These are phyloP conservation scores for Rhabdomys pumilio DNA, from an alignment of 2,797 vertebrate genomes.

Conservation along the genomic window DNA sequence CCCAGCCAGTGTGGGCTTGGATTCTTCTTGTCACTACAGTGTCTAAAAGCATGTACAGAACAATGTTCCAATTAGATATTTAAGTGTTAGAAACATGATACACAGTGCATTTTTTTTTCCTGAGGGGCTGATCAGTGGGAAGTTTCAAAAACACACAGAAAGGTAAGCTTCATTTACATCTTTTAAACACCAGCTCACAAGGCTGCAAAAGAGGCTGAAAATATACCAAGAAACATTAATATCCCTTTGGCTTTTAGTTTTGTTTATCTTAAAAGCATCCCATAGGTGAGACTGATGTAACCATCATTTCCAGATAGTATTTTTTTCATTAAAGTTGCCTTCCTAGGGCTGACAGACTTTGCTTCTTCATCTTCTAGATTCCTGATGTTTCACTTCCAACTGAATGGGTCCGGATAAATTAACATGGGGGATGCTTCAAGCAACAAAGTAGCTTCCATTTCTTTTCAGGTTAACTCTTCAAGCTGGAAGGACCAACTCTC, in stretches of 20 bases:
- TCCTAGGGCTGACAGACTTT: background rate
- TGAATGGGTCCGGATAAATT: constrained; percentile 34
- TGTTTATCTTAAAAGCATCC: constrained; percentile 70
- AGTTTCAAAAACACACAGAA: constrained; percentile 79
- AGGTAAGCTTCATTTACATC: constrained; percentile 60
- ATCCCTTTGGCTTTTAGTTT: constrained; percentile 55
- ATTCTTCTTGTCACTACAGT: constrained; percentile 88
- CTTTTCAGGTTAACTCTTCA: constrained; percentile 63
- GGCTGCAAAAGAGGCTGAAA: background rate
- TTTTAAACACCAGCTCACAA: constrained; percentile 36
- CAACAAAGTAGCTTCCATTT: background rate
- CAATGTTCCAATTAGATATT: constrained; percentile 90
- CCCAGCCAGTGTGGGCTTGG: constrained; percentile 86
- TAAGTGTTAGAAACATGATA: constrained; percentile 88
- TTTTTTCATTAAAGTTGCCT: constrained; percentile 21
- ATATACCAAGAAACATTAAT: background rate
- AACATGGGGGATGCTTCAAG: constrained; percentile 30
- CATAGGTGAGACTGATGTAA: constrained; percentile 50
- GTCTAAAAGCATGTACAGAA: constrained; percentile 89
- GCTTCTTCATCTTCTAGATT: background rate
- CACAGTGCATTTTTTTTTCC: constrained; percentile 59
- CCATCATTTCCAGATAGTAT: background rate
- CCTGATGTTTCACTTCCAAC: background rate
- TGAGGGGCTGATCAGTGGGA: constrained; percentile 69
- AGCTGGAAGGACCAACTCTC: background rate